These are phyloP conservation scores for Hemicrepidius hirtus DNA, from an alignment of 2,888 invertebrate genomes.

Conservation along the genomic window DNA sequence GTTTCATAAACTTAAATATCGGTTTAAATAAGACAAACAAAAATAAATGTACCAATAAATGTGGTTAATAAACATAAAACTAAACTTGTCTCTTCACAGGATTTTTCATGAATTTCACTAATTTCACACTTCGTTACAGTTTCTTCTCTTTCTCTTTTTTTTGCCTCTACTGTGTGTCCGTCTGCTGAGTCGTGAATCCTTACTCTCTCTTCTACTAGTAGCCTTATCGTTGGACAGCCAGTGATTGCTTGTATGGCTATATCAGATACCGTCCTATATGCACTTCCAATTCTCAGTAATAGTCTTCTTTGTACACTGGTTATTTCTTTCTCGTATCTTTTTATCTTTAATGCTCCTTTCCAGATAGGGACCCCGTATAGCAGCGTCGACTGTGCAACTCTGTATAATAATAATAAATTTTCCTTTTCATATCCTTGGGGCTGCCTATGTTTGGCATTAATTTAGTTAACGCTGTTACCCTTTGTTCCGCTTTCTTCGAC, in stretches of 20 bases:
- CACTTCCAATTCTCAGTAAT: slow-evolving; percentile 30
- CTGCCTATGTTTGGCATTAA: no score
- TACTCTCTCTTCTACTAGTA: slow-evolving; percentile 22
- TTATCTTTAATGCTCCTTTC: not conserved
- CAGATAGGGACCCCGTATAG: not conserved
- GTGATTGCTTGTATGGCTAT: slow-evolving; percentile 30
- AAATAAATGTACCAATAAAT: no score
- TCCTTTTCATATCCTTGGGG: no score
- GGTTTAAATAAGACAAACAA: no score
- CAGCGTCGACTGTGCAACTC: not conserved
- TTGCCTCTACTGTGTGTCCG: not conserved
- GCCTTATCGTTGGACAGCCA: slow-evolving; percentile 14
- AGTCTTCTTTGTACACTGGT: slow-evolving; percentile 25
- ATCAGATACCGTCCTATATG: slow-evolving; percentile 38
- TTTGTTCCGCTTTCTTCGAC: not conserved
- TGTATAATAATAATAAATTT: no score
- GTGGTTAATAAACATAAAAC: no score
- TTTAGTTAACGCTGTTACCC: no score
- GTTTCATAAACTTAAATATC: no score
- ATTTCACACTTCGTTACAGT: no score
- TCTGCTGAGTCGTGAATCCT: not conserved
- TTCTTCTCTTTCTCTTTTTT: not conserved
- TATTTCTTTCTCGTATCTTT: not conserved
- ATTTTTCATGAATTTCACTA: no score
- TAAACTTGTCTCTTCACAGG: no score